Evolutionary conservation across 2,888 invertebrate species (phyloP), one percentile per base, ranked within the genome.

Genomic region (Hetaerina titia): DNA sequence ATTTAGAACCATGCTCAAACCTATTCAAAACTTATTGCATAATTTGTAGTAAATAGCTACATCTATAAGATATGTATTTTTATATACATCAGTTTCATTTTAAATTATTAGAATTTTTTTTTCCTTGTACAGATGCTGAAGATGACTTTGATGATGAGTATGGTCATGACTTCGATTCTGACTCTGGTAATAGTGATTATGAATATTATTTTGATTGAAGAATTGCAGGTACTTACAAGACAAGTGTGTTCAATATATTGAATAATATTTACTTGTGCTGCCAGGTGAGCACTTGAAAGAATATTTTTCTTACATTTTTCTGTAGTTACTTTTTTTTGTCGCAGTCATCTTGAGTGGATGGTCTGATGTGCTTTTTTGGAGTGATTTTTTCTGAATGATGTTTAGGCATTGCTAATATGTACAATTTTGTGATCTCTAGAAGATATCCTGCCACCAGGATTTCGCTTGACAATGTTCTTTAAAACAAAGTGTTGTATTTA

Each of bases 291-390:
- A 90, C 6, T 63, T 92, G 45, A 56, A 31, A 92, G 56, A 90
- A n/a, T 45, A 57, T 56, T 22, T 57, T 57, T 45, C 57, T 89
- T 89, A 22, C 69, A 92, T 92, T 92, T 90, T 92, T 92, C 45
- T 69, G 64, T 90, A 60, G 45, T 92, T 64, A 92, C 63, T 22
- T 90, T 63, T 92, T 22, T 92, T 8, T 69, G 92, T 92, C 45
- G 56, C 45, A 17, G 22, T 22, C 69, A 56, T 45, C 69, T 45
- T 11, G 45, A 45, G 22, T 22, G n/a, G 64, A 69, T 92, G 92
- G 57, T 19, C 57, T 69, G 22, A 63, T n/a, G 22, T 92, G 92
- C n/a, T 45, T 25, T 17, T 92, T 58, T 92, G 69, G 56, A 56
- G 64, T 56, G 22, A 64, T 56, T 22, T 45, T 89, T 92, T 90